Evolutionary conservation across 2,113 vertebrate genomes (phyloP).

Genomic region (Hemiprocne comata): DNA sequence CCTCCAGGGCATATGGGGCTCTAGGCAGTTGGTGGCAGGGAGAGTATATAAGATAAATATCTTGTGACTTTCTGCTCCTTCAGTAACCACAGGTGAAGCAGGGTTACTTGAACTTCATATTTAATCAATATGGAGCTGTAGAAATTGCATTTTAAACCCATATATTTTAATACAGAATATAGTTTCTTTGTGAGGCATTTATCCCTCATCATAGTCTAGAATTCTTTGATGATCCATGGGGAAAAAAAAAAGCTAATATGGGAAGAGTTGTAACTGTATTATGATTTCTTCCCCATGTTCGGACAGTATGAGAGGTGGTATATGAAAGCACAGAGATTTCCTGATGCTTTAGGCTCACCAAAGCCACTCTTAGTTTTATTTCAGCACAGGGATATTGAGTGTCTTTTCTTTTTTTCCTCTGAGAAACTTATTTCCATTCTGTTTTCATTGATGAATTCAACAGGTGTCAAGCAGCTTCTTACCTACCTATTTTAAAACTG

Average conservation of each 20-base stretch:
- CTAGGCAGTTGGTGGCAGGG: fast-evolving
- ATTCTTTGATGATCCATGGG: background rate
- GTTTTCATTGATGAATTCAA: background rate
- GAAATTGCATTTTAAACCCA: background rate
- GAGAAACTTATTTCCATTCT: background rate
- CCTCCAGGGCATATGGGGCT: background rate
- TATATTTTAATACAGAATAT: background rate
- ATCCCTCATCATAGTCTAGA: background rate
- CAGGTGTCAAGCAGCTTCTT: background rate
- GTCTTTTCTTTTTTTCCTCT: too few relatives aligned
- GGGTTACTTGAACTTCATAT: background rate
- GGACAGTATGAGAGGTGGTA: background rate
- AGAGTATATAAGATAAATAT: background rate
- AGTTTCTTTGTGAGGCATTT: background rate
- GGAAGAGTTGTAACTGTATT: background rate
- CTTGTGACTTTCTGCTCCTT: background rate
- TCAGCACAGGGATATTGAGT: background rate
- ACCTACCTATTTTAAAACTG: background rate
- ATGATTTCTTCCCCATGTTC: background rate
- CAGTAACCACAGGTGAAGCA: background rate
- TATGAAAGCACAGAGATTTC: background rate
- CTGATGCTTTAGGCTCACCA: background rate
- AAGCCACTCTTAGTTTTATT: background rate
- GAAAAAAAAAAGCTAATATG: background rate
- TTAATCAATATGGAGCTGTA: background rate